Base-by-base conservation (phyloP, 2,888 invertebrate species). In the Diarsia brunnea region DNA sequence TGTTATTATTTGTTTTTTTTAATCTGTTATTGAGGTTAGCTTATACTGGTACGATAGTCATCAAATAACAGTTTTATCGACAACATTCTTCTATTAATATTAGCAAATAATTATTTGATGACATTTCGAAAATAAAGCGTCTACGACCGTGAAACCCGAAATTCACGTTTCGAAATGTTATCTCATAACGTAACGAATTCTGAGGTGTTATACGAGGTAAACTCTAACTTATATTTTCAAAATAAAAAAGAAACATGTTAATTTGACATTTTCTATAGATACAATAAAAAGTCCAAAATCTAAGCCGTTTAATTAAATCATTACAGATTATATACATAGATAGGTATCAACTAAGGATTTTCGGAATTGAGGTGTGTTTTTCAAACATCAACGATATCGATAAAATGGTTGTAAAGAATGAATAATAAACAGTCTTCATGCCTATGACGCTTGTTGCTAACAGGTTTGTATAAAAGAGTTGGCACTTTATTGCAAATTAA, bases 401-500 rank as follows among this genome's bases (percentile, higher is more conserved):
- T 19, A 10, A 31, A 60, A 31, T 19, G 8, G 10, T 8, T 27
- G 16, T 16, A 58, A 31, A 11, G 19, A 60, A 31, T 31, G 58
- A 38, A 63, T 65, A 58, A 55, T 38, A 71, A 51, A 53, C 21
- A 10, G 47, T 45, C 43, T 38, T 65, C 38, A 53, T 21, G 31
- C n/a, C 21, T 47, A 60, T n/a, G 19, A 31, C 31, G 38, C 64
- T 53, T 2, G 24, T 51, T 68, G 14, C 21, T 43, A 63, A 67
- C 65, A 16, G 19, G 69, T 69, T 66, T 71, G n/a, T 60, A 8
- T 14, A 49, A 49, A 55, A 24, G 63, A 64, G 61, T 69, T 81
- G 69, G 61, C 73, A 71, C 64, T 69, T 75, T 78, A 58, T 73
- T 84, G 87, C 75, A 79, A 86, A 87, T 61, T 73, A 70, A 73